Evolutionary conservation across 2,888 invertebrate species (phyloP).

Genomic region (Cremastinae sp.): DNA sequence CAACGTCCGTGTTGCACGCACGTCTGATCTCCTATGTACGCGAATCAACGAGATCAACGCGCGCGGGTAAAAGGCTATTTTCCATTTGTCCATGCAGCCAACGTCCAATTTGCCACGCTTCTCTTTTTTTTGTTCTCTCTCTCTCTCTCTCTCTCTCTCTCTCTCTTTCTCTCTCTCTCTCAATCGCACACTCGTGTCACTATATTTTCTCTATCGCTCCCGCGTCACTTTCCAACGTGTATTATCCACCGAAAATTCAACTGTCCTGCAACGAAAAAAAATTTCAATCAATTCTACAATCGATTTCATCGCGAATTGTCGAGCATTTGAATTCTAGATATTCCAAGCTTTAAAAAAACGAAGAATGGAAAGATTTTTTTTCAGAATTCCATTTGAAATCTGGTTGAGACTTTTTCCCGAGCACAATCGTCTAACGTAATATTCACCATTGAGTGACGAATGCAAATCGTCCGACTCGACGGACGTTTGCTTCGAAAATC

Average conservation of each 20-base stretch:
- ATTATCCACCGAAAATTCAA: constrained; percentile 15
- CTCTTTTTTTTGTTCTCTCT: no score
- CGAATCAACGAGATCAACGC: constrained; percentile 47
- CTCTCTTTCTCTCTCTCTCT: neutral
- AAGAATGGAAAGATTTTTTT: no score
- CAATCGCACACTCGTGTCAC: neutral
- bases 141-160: neutral
- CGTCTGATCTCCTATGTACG: constrained; percentile 15
- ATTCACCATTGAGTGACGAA: no score
- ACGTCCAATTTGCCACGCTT: constrained; percentile 1
- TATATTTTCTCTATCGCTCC: constrained; percentile 18
- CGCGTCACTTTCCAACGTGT: neutral
- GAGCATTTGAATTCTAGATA: neutral
- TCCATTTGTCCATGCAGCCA: constrained; percentile 31
- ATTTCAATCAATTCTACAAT: neutral
- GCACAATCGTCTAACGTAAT: no score
- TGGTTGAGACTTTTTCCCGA: no score
- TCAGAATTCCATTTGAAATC: no score
- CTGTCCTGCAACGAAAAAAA: constrained; percentile 3
- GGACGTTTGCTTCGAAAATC: no score
- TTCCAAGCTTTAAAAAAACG: no score
- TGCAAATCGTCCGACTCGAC: no score
- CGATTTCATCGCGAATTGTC: neutral
- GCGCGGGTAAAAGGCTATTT: constrained; percentile 52
- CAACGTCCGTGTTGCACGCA: constrained; percentile 30